phyloP scores from a whole-genome alignment of 2,888 invertebrate species.

The Anthophora plumipes region DNA sequence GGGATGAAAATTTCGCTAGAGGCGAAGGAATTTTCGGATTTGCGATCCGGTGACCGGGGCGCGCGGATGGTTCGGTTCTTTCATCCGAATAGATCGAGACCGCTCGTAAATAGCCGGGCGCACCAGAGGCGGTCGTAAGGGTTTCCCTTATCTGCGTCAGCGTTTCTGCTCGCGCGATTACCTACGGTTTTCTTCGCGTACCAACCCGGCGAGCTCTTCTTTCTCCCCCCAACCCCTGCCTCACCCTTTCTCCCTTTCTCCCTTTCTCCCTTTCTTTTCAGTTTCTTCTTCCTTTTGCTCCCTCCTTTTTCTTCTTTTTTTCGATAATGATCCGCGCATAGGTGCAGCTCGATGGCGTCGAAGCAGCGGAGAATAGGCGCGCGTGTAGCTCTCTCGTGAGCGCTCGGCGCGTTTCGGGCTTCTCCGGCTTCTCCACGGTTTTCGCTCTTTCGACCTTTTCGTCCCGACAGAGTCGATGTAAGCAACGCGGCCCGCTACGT shows the following conservation, averaged over 20 bases:
- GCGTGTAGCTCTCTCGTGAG: conserved; percentile 34
- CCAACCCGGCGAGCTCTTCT: conserved; percentile 26
- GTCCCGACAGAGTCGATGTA: conserved; percentile 56
- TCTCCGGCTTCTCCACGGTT: conserved; percentile 60
- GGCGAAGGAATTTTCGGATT: conserved; percentile 43
- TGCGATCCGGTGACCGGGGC: conserved; percentile 11
- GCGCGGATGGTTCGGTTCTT: conserved; percentile 43
- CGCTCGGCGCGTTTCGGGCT: conserved; percentile 64
- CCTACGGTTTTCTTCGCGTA: conserved; percentile 67
- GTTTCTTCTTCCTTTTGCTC: not conserved
- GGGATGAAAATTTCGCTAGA: conserved; percentile 35
- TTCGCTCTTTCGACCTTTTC: conserved; percentile 75
- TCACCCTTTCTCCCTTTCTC: not conserved
- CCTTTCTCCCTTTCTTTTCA: not conserved
- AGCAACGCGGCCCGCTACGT: conserved; percentile 60
- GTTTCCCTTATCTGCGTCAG: conserved; percentile 74
- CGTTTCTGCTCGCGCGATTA: conserved; percentile 72
- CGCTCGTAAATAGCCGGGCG: conserved; percentile 69
- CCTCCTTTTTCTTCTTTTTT: not conserved
- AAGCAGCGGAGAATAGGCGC: conserved; percentile 17
- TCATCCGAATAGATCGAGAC: conserved; percentile 55
- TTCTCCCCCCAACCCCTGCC: conserved; percentile 4
- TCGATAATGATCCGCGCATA: conserved; percentile 35
- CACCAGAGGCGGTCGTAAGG: conserved; percentile 66
- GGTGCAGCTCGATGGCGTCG: conserved; percentile 11